Conservation (phyloP, 2,888 invertebrate genomes). For the Ditula angustiorana region DNA sequence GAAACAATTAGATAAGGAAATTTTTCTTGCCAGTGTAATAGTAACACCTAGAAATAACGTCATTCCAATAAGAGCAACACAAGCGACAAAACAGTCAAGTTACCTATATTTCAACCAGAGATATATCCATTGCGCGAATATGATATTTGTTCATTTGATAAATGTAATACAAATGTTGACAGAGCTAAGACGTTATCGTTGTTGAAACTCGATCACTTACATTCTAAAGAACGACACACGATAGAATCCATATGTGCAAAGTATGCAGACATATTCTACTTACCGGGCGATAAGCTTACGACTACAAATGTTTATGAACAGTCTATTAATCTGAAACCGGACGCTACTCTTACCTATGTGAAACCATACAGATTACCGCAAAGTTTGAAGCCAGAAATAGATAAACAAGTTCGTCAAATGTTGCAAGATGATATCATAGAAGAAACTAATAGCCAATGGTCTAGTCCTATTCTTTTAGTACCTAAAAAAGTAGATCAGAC, state of each 20-base stretch:
- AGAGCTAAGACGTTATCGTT: neutral
- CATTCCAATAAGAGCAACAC: neutral
- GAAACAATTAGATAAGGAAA: neutral
- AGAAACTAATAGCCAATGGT: slow-evolving; percentile 10
- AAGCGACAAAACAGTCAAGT: neutral
- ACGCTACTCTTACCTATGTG: slow-evolving; percentile 5
- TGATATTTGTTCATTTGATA: neutral
- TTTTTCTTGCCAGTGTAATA: neutral
- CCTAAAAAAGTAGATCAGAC: slow-evolving; percentile 17
- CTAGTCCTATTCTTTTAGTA: slow-evolving; percentile 24
- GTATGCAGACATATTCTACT: slow-evolving; percentile 17
- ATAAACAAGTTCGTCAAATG: slow-evolving; percentile 15
- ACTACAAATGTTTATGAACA: slow-evolving; percentile 11
- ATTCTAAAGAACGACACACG: neutral
- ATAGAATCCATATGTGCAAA: slow-evolving; percentile 15
- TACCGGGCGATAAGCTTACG: slow-evolving; percentile 6
- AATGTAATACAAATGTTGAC: neutral
- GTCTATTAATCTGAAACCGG: neutral
- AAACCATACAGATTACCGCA: slow-evolving; percentile 18
- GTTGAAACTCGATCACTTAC: slow-evolving; percentile 13
- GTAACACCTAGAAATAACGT: neutral
- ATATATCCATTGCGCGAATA: neutral
- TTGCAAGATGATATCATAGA: slow-evolving; percentile 17
- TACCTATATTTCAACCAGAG: slow-evolving; percentile 4
- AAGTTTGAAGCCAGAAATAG: slow-evolving; percentile 7